Conservation (phyloP, 2,113 vertebrate species). For the Pardalotus punctatus region DNA sequence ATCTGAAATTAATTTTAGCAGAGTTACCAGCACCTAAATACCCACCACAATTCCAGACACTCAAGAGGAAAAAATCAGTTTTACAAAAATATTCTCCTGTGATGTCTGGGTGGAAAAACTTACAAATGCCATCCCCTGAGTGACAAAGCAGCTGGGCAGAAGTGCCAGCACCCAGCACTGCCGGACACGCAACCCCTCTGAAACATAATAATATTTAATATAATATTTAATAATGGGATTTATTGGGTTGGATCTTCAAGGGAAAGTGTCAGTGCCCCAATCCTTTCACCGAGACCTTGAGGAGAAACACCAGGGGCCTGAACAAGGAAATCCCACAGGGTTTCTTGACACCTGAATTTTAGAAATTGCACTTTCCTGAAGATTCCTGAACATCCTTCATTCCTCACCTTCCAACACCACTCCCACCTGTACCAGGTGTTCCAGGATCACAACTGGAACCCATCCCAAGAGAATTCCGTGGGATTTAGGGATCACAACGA, state of each 20-base stretch:
- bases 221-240: no score
- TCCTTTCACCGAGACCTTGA: background rate
- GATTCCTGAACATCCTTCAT: background rate
- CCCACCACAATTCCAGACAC: background rate
- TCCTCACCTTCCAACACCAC: background rate
- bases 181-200: background rate
- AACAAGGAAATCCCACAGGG: background rate
- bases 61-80: background rate
- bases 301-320: background rate
- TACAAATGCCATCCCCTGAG: background rate
- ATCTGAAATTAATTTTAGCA: background rate
- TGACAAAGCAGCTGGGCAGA: background rate
- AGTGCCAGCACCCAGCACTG: background rate
- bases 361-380: background rate
- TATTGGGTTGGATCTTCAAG: background rate
- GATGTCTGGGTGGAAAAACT: constrained; percentile 23
- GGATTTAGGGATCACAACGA: background rate
- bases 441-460: background rate
- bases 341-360: rapidly evolving
- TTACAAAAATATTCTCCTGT: background rate
- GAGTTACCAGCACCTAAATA: background rate
- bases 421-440: rapidly evolving
- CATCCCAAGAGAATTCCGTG: background rate
- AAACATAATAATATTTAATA: background rate
- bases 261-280: background rate